Conservation (phyloP, 1,140 invertebrate species). For the Pogonognathellus flavescens region DNA sequence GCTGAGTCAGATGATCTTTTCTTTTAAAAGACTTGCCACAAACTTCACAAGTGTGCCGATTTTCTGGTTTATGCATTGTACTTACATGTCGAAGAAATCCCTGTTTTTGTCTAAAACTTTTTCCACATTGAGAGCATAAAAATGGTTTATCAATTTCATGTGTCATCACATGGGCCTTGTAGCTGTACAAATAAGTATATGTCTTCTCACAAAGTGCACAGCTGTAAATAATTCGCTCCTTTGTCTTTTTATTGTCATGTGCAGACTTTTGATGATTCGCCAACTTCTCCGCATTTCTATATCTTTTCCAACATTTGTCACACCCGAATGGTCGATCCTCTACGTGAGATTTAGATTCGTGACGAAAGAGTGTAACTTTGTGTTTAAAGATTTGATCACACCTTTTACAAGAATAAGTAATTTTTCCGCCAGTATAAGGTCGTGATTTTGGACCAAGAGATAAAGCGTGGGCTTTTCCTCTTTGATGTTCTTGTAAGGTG, state of each 20-base stretch:
- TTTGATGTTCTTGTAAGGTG: constrained; percentile 25
- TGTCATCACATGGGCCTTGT: not conserved
- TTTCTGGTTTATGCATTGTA: constrained; percentile 35
- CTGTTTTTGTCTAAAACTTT: constrained; percentile 27
- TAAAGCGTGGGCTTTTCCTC: constrained; percentile 1
- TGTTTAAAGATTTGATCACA: constrained; percentile 15
- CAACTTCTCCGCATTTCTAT: not conserved
- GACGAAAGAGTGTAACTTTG: not conserved
- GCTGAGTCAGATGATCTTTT: constrained; percentile 42
- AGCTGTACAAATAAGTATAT: constrained; percentile 32
- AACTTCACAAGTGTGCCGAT: constrained; percentile 15
- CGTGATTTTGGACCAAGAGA: constrained; percentile 3
- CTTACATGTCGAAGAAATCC: constrained; percentile 34
- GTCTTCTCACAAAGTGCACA: constrained; percentile 26
- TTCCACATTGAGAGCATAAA: constrained; percentile 27
- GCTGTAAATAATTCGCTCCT: not conserved
- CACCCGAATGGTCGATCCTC: constrained; percentile 14
- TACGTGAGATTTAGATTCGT: constrained; percentile 16
- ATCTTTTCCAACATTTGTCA: constrained; percentile 41
- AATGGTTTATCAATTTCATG: constrained; percentile 27
- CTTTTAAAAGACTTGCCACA: constrained; percentile 48
- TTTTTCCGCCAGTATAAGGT: not conserved
- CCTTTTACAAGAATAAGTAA: not conserved
- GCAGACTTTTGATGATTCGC: not conserved
- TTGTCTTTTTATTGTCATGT: constrained; percentile 29